Evolutionary conservation across 2,113 vertebrate species (phyloP), one percentile per base, ranked within the genome.

Genomic region (Gasterosteus nipponicus): DNA sequence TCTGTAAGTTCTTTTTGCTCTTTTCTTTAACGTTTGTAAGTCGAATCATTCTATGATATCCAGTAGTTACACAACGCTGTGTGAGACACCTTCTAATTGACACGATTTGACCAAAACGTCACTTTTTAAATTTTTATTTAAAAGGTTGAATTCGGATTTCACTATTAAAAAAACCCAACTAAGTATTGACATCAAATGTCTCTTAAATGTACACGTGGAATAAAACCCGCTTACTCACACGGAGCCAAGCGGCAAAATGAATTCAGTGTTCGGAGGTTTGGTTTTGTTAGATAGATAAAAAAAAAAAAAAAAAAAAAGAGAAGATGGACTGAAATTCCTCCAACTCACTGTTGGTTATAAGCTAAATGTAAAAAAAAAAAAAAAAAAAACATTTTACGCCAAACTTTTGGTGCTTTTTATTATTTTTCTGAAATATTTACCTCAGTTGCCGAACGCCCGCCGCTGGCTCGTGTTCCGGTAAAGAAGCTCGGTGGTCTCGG

Each of bases 331-430:
- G 56, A 82, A 80, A 83, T 62, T 41, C 47, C 51, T 83, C 72
- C 73, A 69, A 78, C 81, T 80, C 64, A 44, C 79, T 51, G 64
- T 85, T 69, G 51, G 69, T 77, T 80, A 86, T 90, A 90, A 90
- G 91, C 86, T 91, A 80, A 75, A 72, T 69, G 22, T 57, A 56
- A 29, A 49, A 49, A 35, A 62, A 82, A 63, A 38, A 38, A 3
- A 33, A 31, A 56, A 29, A 49, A 53, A 35, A 65, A 82, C 63
- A 74, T 69, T 65, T 69, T 68, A 81, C 79, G 87, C 89, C 90
- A 89, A 88, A 88, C 63, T 60, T 75, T 89, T 87, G 87, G 89
- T 90, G 91, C 87, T 91, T 84, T 83, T 86, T 54, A 12, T 70
- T 57, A 75, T 86, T 58, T 56, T 56, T 26, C 11, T 29, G 66